Base-by-base conservation (phyloP, 2,113 vertebrate species). In the Ginglymostoma cirratum region DNA sequence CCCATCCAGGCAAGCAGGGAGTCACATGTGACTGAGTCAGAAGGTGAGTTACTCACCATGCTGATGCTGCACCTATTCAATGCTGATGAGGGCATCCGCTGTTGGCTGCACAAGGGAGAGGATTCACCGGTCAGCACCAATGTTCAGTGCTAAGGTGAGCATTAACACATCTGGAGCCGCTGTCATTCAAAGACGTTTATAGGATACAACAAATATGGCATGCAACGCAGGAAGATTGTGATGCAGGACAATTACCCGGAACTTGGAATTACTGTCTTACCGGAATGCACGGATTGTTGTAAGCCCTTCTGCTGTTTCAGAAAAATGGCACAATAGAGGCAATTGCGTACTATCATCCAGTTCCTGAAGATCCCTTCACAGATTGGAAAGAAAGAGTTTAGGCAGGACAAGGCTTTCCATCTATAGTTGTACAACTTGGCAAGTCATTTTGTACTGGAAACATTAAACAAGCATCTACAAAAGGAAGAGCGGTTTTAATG, bases 271-370 rank as follows among this genome's bases (percentile, higher is more conserved):
- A 27, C 93, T 3, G 38, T 17, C 97, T 96, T 76, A 99, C 99
- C 98, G 98, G 83, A 99, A 99, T 0, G 99, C 99, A 97, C 99
- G 98, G 65, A 99, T 99, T 38, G 99, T 99, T 90, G 99, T 99
- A 85, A 99, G 98, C 15, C 99, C 99, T 96, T 99, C 99, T 0
- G 99, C 98, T 0, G 99, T 99, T 97, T 99, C 99, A 24, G 99
- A 99, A 97, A 99, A 99, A 97, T 99, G 99, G 96, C 99, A 99
- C 70, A 99, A 98, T 96, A 99, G 97, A 96, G 99, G 99, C 19
- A 99, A 98, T 96, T 99, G 99, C 0, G 99, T 99, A 96, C 98
- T 99, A 96, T 99, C 99, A 3, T 99, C 99, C 0, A 99, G 98
- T 96, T 99, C 99, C 97, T 99, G 99, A 12, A 99, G 98, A 96